Conservation (phyloP, 1,140 invertebrate species). For the Adoxophyes honmai region DNA sequence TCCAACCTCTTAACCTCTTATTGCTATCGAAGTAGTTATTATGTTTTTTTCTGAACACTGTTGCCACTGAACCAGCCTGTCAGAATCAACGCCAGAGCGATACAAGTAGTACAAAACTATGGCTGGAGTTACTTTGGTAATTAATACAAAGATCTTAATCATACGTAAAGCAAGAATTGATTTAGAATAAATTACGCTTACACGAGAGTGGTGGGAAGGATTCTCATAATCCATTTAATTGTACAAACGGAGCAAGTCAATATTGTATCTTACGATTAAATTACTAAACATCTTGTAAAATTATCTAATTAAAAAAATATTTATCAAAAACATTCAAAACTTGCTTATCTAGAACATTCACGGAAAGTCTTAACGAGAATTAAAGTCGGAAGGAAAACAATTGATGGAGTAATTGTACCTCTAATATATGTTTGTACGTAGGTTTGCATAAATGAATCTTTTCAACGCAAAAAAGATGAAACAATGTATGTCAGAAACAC, state of each 20-base stretch:
- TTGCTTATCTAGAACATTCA: constrained; percentile 7
- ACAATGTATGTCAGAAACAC: too few relatives aligned
- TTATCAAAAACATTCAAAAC: constrained; percentile 13
- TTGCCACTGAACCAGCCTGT: too few relatives aligned
- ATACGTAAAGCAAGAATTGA: constrained; percentile 11
- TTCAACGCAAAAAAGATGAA: too few relatives aligned
- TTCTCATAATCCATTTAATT: constrained; percentile 8
- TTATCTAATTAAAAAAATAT: constrained; percentile 11
- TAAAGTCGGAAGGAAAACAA: background rate
- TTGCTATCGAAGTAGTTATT: too few relatives aligned
- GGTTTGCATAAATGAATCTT: too few relatives aligned
- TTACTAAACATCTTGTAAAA: constrained; percentile 10
- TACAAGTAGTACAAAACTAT: constrained; percentile 42
- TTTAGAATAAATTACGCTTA: constrained; percentile 19
- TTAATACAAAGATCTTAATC: constrained; percentile 20
- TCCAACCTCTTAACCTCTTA: too few relatives aligned
- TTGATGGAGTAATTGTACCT: background rate
- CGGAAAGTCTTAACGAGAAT: background rate
- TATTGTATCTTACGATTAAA: constrained; percentile 6
- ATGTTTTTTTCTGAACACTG: too few relatives aligned
- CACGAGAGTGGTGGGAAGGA: constrained; percentile 37
- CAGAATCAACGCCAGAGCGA: background rate
- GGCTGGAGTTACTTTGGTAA: constrained; percentile 62
- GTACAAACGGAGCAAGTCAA: constrained; percentile 8
- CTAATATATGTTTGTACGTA: too few relatives aligned